These are phyloP conservation scores for Xenus cinereus DNA, from an alignment of 2,113 vertebrate species.

Conservation along the genomic window DNA sequence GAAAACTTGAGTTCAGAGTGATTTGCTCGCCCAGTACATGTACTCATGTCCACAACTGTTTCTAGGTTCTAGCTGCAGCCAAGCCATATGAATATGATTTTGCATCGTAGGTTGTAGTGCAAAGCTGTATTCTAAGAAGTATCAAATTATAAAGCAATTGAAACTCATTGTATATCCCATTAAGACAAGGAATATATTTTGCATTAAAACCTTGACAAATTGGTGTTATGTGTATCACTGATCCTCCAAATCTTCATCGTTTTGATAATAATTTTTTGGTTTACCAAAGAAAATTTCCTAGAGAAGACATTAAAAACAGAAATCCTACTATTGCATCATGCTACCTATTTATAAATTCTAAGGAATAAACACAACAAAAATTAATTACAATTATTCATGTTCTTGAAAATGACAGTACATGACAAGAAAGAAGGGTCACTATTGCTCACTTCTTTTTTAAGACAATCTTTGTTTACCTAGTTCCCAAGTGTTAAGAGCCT, in stretches of 20 bases:
- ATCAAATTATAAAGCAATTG: neutral
- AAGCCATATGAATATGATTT: neutral
- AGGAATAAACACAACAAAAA: slow-evolving; percentile 70
- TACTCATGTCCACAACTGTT: neutral
- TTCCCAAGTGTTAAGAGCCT: slow-evolving; percentile 85
- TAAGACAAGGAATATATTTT: neutral
- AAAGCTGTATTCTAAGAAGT: neutral
- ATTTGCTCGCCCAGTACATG: neutral
- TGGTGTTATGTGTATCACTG: neutral
- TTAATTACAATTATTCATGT: slow-evolving; percentile 72
- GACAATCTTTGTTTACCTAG: slow-evolving; percentile 80
- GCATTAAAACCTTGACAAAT: neutral
- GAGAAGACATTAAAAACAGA: slow-evolving; percentile 38
- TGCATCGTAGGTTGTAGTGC: neutral
- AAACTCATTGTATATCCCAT: neutral
- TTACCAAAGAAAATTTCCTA: slow-evolving; percentile 44
- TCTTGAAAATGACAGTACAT: slow-evolving; percentile 70
- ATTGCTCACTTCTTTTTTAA: slow-evolving; percentile 67
- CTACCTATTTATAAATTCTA: slow-evolving; percentile 69
- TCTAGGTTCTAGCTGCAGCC: neutral
- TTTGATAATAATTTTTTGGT: slow-evolving; percentile 37
- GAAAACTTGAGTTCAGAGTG: slow-evolving; percentile 4
- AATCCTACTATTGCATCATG: slow-evolving; percentile 43
- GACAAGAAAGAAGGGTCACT: slow-evolving; percentile 71
- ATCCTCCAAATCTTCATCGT: neutral